Evolutionary conservation across 2,797 vertebrate genomes (phyloP), one percentile per base, ranked within the genome.

Genomic region (Hyperoplus lanceolatus): DNA sequence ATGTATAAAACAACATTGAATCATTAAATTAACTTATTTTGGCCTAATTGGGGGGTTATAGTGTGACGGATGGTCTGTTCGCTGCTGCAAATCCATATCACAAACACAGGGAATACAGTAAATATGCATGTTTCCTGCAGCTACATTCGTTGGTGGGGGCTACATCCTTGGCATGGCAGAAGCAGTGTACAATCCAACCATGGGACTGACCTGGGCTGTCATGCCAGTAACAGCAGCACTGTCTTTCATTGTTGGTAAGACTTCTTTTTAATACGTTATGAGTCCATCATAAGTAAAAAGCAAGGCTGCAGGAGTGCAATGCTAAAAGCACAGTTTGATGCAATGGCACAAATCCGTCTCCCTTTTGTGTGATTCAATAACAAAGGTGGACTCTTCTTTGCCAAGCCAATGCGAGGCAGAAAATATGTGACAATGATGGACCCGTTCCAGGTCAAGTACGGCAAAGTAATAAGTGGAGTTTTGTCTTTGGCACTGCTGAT

Each of bases 91-190:
- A 65, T 41, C 15, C 16, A 8, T 55, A 11, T 21, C 53, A 55
- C 12, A 36, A 55, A 55, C 14, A 36, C 7, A 36, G 21, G 10
- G 3, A 36, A 42, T 12, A n/a, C 42, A n/a, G 18, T 16, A n/a
- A 2, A 29, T 13, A 11, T 9, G 5, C 4, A 7, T 36, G n/a
- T 2, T n/a, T 60, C n/a, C 82, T 86, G 14, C 80, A 96, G 95
- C 95, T 42, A 95, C 93, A 1, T 95, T 95, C 93, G 93, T 95
- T 64, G 95, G 95, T 87, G 95, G 95, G 64, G 94, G 93, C 7
- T 96, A 90, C 69, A 92, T 96, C 6, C 69, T 93, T 9, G 94
- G 93, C 60, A 84, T 93, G 21, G 86, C 94, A 72, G 95, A 96
- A 79, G 86, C 85, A 0, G 84, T 95, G 59, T 96, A 95, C 67